Percentiles rank a stretch among this genome's conserved stretches.
These are phyloP conservation scores for Phaonia tiefii DNA, from an alignment of 2,888 invertebrate genomes.

Conservation along the genomic window DNA sequence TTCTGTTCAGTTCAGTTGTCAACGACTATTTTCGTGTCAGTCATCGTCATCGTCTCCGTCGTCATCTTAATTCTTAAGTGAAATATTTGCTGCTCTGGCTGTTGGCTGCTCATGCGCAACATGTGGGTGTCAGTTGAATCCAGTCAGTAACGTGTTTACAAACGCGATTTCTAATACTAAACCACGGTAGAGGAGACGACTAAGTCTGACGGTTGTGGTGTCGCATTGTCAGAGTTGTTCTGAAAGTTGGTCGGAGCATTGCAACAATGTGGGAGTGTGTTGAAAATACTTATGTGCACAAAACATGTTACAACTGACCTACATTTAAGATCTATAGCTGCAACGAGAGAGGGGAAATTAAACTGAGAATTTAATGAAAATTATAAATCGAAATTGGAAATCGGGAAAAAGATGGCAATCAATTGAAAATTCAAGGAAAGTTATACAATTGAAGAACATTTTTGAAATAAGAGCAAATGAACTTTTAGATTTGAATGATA, in stretches of 20 bases:
- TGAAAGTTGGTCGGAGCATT: conserved; percentile 31
- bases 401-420: conserved; percentile 19
- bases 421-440: conserved; percentile 38
- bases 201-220: no score
- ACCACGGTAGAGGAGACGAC: background rate
- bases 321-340: conserved; percentile 45
- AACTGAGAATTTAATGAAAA: conserved; percentile 12
- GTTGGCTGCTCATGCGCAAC: conserved; percentile 20
- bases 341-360: conserved; percentile 24
- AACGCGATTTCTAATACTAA: background rate
- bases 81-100: background rate
- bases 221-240: conserved; percentile 8
- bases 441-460: conserved; percentile 5
- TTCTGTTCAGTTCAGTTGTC: no score
- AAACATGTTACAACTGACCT: conserved; percentile 65
- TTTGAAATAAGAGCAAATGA: background rate
- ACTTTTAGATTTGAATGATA: no score
- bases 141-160: conserved; percentile 37
- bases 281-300: conserved; percentile 51
- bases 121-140: conserved; percentile 59
- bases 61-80: no score
- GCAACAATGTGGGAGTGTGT: conserved; percentile 64
- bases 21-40: no score
- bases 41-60: no score
- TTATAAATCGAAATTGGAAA: background rate